Base-by-base conservation (phyloP, 2,888 invertebrate genomes). In the Epistrophe grossulariae region DNA sequence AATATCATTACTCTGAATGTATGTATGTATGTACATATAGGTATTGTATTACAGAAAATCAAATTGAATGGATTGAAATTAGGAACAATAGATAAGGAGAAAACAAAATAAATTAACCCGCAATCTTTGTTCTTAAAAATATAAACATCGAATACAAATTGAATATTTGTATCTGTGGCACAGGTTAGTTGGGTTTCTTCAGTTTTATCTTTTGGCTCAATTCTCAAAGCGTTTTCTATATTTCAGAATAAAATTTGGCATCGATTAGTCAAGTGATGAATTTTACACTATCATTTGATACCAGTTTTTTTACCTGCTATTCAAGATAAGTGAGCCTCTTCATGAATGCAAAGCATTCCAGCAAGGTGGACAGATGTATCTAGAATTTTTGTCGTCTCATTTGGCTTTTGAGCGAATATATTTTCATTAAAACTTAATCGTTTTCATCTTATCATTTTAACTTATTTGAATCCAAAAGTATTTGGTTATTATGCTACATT, bases 381-480 rank as follows among this genome's bases (percentile, higher is more conserved):
- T 52, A 9, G 10, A 11, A 15, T 59, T 79, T 7, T 6, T 52
- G 11, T 78, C 62, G 9, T 72, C 66, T 45, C n/a, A 24, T 45
- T 77, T 10, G 83, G 73, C 88, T 88, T 84, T 13, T 45, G 19
- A n/a, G 35, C 31, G 62, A 15, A n/a, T 1, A 24, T 19, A 17
- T 35, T n/a, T n/a, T n/a, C 0, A 50, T 10, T 24, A 11, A n/a
- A 2, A 8, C 9, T 35, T 6, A 43, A 1, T 59, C 3, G 4
- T 60, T n/a, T 48, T 19, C 7, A 11, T 6, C n/a, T 2, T 15
- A n/a, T 0, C 15, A 38, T 38, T n/a, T 28, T 48, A 48, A 66
- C n/a, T 43, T 79, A 87, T 82, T 74, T 82, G 55, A 4, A 90
- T 66, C 91, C 91, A 90, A 9, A 91, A 91, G 57, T 91, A 90